A percentile compares a stretch with the other conserved stretches of the same genome.
phyloP scores from a whole-genome alignment of 2,797 vertebrate species.

The Netta rufina region DNA sequence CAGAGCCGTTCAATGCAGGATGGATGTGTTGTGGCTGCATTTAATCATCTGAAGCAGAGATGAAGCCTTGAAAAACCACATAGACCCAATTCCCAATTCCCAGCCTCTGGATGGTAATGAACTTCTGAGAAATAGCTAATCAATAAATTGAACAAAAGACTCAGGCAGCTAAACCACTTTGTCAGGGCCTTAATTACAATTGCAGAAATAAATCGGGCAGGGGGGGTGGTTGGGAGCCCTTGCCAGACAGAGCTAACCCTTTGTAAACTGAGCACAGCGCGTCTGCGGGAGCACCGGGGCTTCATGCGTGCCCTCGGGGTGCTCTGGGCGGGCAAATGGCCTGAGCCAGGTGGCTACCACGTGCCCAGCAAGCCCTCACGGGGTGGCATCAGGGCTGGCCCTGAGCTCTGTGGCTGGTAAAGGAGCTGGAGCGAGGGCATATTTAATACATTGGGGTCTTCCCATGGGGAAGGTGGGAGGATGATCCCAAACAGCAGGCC shows the following conservation, averaged over 20 bases:
- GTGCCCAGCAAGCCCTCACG: background rate
- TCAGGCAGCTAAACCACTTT: conserved; percentile 70
- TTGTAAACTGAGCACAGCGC: background rate
- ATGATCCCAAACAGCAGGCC: background rate
- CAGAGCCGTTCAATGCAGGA: conserved; percentile 61
- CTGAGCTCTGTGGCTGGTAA: background rate
- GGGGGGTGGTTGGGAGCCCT: background rate
- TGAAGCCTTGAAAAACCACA: conserved; percentile 67
- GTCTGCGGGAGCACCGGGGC: accelerated
- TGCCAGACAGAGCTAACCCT: conserved; percentile 67
- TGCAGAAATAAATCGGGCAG: conserved; percentile 72
- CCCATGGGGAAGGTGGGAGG: background rate
- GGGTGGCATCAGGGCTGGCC: background rate
- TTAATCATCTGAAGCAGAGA: conserved; percentile 75
- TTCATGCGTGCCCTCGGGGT: accelerated
- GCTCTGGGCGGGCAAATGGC: background rate
- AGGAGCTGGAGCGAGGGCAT: background rate
- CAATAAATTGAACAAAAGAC: conserved; percentile 80
- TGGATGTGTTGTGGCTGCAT: conserved; percentile 73
- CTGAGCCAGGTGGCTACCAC: accelerated
- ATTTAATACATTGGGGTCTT: background rate
- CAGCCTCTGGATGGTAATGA: conserved; percentile 76
- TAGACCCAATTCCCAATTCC: conserved; percentile 69
- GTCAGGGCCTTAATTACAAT: conserved; percentile 75
- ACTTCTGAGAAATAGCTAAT: conserved; percentile 81